Evolutionary conservation across 2,797 vertebrate species (phyloP), one percentile per base, ranked within the genome.

Genomic region (Argyrosomus regius): DNA sequence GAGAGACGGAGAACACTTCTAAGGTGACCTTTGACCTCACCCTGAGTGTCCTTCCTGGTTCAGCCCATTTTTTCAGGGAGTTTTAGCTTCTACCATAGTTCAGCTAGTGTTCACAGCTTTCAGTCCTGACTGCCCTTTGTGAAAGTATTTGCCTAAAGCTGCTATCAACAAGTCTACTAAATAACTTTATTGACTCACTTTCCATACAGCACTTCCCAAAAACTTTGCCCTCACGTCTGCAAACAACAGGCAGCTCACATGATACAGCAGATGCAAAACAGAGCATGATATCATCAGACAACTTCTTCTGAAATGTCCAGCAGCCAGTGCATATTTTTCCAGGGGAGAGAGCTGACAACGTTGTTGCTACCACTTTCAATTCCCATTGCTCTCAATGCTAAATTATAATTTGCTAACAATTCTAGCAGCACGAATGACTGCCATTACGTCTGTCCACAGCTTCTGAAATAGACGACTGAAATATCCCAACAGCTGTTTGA

Each of bases 21-120:
- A n/a, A 81, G 48, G 58, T 78, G 75, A 86, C 63, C 66, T 85
- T 78, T 88, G 75, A 87, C 82, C 85, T 68, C 54, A 4, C 28
- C 8, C 50, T 62, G 35, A 1, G 59, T 64, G 12, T 78, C 54
- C 59, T 13, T 74, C 63, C 76, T 49, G 28, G n/a, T 58, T 64
- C 58, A 56, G 56, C 3, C 11, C 0, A 57, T 59, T 61, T 43
- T 31, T 49, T 65, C 7, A 64, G 31, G 0, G 2, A 70, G 17
- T 60, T 79, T 46, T 39, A 75, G 49, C 64, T 52, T 41, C 45
- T 54, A 31, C 70, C 7, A 10, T 24, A 68, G 49, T 77, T 26
- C 63, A 24, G 26, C 14, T 6, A 0, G 24, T 10, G 24, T 54
- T 71, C 43, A 11, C 41, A 46, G 54, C 8, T 43, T 48, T 70